Conservation (phyloP, 2,797 vertebrate species). For the Phalloptychus januarius region DNA sequence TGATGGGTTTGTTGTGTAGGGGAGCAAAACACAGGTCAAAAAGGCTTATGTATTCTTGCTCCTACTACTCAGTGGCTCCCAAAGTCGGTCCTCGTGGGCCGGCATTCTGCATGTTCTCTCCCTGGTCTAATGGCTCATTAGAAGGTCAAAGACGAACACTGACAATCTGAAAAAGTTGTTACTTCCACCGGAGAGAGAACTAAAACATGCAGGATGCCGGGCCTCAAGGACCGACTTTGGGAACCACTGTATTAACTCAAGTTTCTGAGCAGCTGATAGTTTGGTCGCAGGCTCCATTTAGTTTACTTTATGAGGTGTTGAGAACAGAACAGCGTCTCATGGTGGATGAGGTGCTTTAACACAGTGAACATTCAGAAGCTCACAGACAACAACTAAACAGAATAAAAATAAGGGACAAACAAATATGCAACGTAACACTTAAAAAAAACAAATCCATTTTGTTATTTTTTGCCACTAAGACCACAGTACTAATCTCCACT, state of each 20-base stretch:
- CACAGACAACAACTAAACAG: conserved; percentile 58
- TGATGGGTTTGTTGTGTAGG: no score
- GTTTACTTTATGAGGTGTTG: conserved; percentile 50
- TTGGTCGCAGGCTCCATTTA: neutral
- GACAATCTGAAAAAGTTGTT: no score
- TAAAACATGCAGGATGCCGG: no score
- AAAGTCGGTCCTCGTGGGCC: no score
- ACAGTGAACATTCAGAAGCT: conserved; percentile 52
- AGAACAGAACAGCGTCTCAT: conserved; percentile 67
- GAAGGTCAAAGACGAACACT: no score
- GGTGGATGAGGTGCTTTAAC: conserved; percentile 48
- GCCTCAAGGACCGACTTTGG: no score
- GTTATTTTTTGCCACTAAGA: conserved; percentile 49
- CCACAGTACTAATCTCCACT: conserved; percentile 82
- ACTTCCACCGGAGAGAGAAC: no score
- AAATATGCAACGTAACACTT: conserved; percentile 63
- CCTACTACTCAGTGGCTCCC: conserved; percentile 14
- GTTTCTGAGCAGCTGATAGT: neutral
- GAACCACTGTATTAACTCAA: neutral
- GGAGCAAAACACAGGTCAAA: conserved; percentile 47
- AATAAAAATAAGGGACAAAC: conserved; percentile 50
- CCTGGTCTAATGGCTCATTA: no score
- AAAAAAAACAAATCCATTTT: conserved; percentile 22
- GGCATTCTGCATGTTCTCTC: no score
- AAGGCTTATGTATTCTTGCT: conserved; percentile 21